These are phyloP conservation scores for Phlogophora meticulosa DNA, from an alignment of 2,888 invertebrate genomes.

Conservation along the genomic window DNA sequence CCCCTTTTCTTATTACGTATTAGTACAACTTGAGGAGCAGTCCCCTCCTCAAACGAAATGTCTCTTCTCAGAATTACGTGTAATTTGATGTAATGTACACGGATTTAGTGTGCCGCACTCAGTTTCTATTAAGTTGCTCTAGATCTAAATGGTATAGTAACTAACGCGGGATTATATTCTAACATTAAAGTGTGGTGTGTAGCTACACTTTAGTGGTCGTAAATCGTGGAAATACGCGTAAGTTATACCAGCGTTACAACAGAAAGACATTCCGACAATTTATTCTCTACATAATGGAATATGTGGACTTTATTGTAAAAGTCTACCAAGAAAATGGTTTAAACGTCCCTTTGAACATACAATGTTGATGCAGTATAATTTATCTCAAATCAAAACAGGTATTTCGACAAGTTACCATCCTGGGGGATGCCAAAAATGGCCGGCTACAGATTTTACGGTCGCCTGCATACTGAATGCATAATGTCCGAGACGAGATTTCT, in stretches of 20 bases:
- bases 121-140: constrained; percentile 59
- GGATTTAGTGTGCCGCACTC: constrained; percentile 52
- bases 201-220: constrained; percentile 59
- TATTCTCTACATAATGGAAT: constrained; percentile 47
- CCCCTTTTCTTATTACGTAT: constrained; percentile 44
- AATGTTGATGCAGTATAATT: constrained; percentile 37
- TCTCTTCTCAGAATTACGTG: constrained; percentile 48
- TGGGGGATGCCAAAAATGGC: constrained; percentile 57
- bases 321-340: constrained; percentile 40
- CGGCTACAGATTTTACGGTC: constrained; percentile 57
- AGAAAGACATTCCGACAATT: constrained; percentile 55
- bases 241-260: constrained; percentile 48
- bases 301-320: constrained; percentile 44
- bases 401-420: constrained; percentile 50
- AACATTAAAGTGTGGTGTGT: constrained; percentile 47
- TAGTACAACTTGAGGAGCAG: constrained; percentile 42
- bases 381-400: constrained; percentile 58
- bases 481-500: constrained; percentile 44
- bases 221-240: constrained; percentile 61
- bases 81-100: constrained; percentile 57
- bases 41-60: constrained; percentile 43
- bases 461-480: constrained; percentile 61
- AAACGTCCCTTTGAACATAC: constrained; percentile 21
- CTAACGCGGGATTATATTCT: constrained; percentile 61
- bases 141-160: constrained; percentile 66